Percentiles rank a stretch among this genome's conserved stretches.
phyloP scores from a whole-genome alignment of 2,797 vertebrate species.

The Galaxias olidus region DNA sequence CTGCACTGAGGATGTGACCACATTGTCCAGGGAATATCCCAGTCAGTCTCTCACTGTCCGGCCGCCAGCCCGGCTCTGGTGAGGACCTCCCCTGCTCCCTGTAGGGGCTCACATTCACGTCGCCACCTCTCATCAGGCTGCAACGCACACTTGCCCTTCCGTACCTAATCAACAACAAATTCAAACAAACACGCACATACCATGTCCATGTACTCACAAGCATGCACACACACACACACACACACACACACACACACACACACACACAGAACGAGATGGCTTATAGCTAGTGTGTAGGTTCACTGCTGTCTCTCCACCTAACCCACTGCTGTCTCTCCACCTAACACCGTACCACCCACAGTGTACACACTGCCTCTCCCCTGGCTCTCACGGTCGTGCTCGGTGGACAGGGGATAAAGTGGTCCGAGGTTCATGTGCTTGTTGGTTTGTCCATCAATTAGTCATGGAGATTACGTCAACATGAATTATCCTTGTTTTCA shows the following conservation, averaged over 20 bases:
- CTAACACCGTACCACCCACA: constrained; percentile 59
- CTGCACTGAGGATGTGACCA: constrained; percentile 58
- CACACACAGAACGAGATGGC: constrained; percentile 3
- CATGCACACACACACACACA: constrained; percentile 10
- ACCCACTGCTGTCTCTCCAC: constrained; percentile 33
- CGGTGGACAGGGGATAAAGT: not conserved
- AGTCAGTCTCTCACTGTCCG: constrained; percentile 38
- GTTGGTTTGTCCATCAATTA: constrained; percentile 19
- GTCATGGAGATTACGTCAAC: not conserved
- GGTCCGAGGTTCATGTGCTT: constrained; percentile 18
- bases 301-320: not conserved
- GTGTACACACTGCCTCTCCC: constrained; percentile 24
- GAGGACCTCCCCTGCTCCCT: constrained; percentile 52
- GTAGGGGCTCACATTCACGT: constrained; percentile 56
- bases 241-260: constrained; percentile 8
- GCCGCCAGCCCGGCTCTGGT: constrained; percentile 54
- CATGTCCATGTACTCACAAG: constrained; percentile 10
- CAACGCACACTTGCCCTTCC: constrained; percentile 53
- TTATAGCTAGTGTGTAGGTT: not conserved
- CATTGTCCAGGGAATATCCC: constrained; percentile 62
- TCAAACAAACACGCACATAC: constrained; percentile 27
- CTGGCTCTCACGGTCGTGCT: not conserved
- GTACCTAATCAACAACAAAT: constrained; percentile 64
- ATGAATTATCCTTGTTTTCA: constrained; percentile 10
- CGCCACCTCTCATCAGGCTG: constrained; percentile 58